Conservation (phyloP, 2,797 vertebrate genomes). For the Buceros bicornis region DNA sequence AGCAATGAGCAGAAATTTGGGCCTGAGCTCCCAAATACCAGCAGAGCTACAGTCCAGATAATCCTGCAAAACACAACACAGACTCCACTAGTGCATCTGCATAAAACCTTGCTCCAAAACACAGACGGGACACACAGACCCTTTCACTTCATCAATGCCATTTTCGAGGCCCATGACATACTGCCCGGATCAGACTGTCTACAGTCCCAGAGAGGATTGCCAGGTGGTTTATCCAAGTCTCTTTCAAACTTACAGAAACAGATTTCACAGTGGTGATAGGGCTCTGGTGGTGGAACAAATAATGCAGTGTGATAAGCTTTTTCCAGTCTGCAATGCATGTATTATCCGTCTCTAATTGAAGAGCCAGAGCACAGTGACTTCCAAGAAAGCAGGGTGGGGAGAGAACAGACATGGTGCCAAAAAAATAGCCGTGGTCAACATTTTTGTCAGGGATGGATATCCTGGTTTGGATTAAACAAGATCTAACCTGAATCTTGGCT, state of each 20-base stretch:
- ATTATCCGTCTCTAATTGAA: conserved; percentile 21
- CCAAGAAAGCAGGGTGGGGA: conserved; percentile 47
- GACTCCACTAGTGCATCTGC: neutral
- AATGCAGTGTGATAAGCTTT: conserved; percentile 42
- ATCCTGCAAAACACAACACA: neutral
- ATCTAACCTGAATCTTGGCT: conserved; percentile 19
- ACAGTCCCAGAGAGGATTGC: neutral
- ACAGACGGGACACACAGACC: neutral
- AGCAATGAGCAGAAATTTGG: neutral
- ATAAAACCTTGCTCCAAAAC: neutral
- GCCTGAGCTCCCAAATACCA: neutral
- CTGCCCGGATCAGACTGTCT: neutral
- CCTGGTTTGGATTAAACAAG: conserved; percentile 19
- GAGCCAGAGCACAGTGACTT: conserved; percentile 43
- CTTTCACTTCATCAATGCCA: neutral
- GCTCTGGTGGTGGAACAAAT: conserved; percentile 39
- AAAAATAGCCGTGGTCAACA: conserved; percentile 7
- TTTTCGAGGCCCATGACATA: neutral
- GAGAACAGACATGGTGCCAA: neutral
- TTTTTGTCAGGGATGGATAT: conserved; percentile 24
- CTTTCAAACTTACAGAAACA: conserved; percentile 17
- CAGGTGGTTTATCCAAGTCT: conserved; percentile 33
- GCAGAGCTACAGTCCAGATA: neutral
- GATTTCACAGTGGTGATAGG: conserved; percentile 42
- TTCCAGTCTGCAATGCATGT: conserved; percentile 55